These are phyloP conservation scores for Capitulum mitella DNA, from an alignment of 2,888 invertebrate genomes.

Conservation along the genomic window DNA sequence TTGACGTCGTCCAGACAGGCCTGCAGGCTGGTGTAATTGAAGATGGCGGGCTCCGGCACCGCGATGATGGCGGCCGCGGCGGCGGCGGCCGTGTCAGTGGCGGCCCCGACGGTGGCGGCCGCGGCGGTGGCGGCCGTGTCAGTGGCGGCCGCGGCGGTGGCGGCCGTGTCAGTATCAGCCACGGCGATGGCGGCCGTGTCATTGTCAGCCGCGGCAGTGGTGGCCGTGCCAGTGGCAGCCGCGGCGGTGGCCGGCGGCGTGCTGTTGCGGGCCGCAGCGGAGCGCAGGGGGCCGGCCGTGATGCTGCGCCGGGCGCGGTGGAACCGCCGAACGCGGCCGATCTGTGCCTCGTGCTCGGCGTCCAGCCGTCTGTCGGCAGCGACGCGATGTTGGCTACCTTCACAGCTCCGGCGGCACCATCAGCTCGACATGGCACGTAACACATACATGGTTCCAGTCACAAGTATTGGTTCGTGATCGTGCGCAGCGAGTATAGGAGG, in stretches of 20 bases:
- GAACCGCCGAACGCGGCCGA: background rate
- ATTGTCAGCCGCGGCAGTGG: background rate
- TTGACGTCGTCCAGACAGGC: conserved; percentile 12
- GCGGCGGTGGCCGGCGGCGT: background rate
- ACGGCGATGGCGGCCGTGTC: background rate
- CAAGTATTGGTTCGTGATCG: too few relatives aligned
- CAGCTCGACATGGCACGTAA: too few relatives aligned
- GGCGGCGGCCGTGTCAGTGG: background rate
- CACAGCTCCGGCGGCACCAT: too few relatives aligned
- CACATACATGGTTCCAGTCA: too few relatives aligned
- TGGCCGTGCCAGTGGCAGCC: background rate
- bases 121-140: background rate
- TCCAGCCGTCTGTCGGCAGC: background rate
- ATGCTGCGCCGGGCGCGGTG: background rate
- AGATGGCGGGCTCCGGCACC: background rate
- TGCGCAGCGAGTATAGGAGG: too few relatives aligned
- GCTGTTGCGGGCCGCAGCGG: background rate
- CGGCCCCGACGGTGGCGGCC: background rate
- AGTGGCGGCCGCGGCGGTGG: background rate
- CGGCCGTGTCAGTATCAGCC: background rate
- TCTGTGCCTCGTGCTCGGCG: background rate
- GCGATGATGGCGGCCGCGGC: background rate
- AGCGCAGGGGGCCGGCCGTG: background rate
- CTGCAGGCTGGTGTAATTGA: conserved; percentile 4
- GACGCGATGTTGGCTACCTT: too few relatives aligned